These are phyloP conservation scores for Rousettus madagascariensis DNA, from an alignment of 2,797 vertebrate species.

Conservation along the genomic window DNA sequence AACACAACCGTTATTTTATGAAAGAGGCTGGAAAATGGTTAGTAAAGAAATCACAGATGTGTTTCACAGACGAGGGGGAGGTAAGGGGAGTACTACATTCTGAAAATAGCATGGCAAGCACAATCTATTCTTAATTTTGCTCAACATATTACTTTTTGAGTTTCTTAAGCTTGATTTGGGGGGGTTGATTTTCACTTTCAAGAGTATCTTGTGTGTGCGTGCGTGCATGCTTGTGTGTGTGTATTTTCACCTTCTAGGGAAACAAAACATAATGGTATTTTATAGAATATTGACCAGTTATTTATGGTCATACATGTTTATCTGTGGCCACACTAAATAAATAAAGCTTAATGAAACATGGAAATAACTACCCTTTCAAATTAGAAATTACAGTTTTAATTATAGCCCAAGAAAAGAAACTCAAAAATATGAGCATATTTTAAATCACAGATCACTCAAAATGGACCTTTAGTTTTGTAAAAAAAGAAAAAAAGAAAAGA, in stretches of 20 bases:
- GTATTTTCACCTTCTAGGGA: conserved; percentile 53
- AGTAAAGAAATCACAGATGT: conserved; percentile 76
- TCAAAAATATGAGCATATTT: background rate
- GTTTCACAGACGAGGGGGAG: conserved; percentile 63
- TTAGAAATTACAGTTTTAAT: conserved; percentile 17
- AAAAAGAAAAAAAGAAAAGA: background rate
- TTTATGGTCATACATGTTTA: background rate
- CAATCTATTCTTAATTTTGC: conserved; percentile 67
- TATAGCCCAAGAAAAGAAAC: background rate
- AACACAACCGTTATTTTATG: conserved; percentile 77
- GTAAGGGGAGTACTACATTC: background rate
- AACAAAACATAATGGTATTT: background rate
- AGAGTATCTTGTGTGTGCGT: conserved; percentile 55
- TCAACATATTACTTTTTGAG: conserved; percentile 34
- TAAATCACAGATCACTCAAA: background rate
- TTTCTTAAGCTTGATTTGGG: conserved; percentile 57
- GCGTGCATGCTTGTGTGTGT: conserved; percentile 38
- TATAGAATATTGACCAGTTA: background rate
- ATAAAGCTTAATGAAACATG: background rate
- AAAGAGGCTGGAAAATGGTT: conserved; percentile 80
- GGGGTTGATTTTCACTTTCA: background rate
- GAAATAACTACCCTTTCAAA: background rate
- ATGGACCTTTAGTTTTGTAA: background rate
- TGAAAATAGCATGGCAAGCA: conserved; percentile 49
- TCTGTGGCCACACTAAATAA: background rate